Conservation (phyloP, 2,888 invertebrate genomes). For the Lasioglossum villosulum region DNA sequence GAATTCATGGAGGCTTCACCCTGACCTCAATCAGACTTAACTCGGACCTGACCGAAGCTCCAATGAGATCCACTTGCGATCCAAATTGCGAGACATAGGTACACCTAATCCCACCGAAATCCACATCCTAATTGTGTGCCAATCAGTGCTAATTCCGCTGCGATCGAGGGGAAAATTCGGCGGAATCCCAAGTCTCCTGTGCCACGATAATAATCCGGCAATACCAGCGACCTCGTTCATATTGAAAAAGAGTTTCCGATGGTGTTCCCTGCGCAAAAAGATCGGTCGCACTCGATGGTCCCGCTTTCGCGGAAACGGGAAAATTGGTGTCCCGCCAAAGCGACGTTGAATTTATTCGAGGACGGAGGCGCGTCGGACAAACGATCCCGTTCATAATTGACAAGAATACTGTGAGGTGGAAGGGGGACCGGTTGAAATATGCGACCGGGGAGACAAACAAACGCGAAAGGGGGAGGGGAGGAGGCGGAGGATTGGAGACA, state of each 20-base stretch:
- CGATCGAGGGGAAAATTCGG: neutral
- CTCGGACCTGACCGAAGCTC: no score
- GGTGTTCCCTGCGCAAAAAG: neutral
- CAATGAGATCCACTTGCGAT: neutral
- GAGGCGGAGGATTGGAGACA: neutral
- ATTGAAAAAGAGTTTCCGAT: neutral
- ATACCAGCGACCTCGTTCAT: neutral
- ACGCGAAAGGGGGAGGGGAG: neutral
- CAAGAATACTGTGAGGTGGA: neutral
- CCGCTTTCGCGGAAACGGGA: neutral
- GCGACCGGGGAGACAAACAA: conserved; percentile 10
- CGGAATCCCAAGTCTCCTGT: neutral
- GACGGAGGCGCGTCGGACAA: conserved; percentile 1
- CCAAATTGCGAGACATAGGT: neutral
- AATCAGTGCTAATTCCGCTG: neutral
- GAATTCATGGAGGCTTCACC: neutral
- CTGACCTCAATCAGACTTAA: no score
- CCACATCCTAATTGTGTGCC: neutral
- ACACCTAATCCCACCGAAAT: neutral
- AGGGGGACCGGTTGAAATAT: neutral
- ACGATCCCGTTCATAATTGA: conserved; percentile 26
- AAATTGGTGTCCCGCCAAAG: conserved; percentile 5
- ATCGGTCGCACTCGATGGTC: neutral
- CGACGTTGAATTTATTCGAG: conserved; percentile 14
- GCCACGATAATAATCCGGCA: neutral